Evolutionary conservation across 2,113 vertebrate genomes (phyloP).

Genomic region (Sardina pilchardus): DNA sequence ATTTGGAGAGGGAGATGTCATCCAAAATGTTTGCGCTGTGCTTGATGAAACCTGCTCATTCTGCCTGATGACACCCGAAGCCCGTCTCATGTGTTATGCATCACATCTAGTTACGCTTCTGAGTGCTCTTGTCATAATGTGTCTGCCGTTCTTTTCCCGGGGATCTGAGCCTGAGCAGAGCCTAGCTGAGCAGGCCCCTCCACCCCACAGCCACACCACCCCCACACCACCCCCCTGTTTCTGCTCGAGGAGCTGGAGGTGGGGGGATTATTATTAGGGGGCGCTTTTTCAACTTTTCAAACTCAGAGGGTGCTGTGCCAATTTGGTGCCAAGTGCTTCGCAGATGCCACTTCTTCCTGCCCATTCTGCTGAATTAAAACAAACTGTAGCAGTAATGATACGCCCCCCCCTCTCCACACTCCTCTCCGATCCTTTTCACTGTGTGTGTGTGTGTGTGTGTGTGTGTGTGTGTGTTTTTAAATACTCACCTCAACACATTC

Average conservation of each 20-base stretch:
- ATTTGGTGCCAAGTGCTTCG: conserved; percentile 53
- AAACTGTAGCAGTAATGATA: not conserved
- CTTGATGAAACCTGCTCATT: conserved; percentile 69
- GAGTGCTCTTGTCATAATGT: conserved; percentile 60
- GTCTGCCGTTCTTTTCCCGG: conserved; percentile 56
- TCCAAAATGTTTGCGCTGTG: conserved; percentile 66
- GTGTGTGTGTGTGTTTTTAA: conserved; percentile 3
- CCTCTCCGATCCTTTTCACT: not conserved
- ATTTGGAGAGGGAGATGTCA: conserved; percentile 61
- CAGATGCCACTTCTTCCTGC: conserved; percentile 47
- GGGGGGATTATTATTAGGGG: conserved; percentile 35
- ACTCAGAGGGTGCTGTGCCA: conserved; percentile 54
- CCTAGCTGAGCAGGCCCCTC: not conserved
- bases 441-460: not conserved
- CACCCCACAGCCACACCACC: not conserved
- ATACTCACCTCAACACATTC: conserved; percentile 41
- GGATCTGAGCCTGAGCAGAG: conserved; percentile 34
- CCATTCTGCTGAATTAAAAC: not conserved
- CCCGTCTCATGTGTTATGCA: conserved; percentile 73
- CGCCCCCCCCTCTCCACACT: not conserved
- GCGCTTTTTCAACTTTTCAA: conserved; percentile 59
- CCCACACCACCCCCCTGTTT: not conserved
- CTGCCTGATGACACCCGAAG: conserved; percentile 65
- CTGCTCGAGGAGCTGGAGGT: conserved; percentile 3
- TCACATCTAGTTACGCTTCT: conserved; percentile 69